These are phyloP conservation scores for Andrena bicolor DNA, from an alignment of 2,888 invertebrate genomes.

Conservation along the genomic window DNA sequence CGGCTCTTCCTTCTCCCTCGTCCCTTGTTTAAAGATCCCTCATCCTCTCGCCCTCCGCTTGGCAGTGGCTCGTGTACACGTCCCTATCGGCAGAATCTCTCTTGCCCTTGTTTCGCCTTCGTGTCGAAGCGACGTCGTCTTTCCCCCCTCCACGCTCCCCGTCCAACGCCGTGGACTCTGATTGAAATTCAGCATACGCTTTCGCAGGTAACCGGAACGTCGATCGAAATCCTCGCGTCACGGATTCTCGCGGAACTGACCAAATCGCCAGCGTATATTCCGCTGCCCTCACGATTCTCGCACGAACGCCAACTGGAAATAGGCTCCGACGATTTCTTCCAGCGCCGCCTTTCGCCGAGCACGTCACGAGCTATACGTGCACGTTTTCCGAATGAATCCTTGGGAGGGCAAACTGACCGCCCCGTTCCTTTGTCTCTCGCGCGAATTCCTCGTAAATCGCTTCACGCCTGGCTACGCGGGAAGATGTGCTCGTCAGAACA, in stretches of 20 bases:
- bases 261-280: constrained; percentile 46
- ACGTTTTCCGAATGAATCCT: constrained; percentile 36
- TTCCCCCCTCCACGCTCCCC: background rate
- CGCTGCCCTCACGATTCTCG: constrained; percentile 33
- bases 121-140: background rate
- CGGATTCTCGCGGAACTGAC: constrained; percentile 51
- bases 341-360: constrained; percentile 10
- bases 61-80: constrained; percentile 4
- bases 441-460: constrained; percentile 8
- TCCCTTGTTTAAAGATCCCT: constrained; percentile 12
- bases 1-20: background rate
- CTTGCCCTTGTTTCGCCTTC: constrained; percentile 10
- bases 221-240: constrained; percentile 55
- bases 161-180: constrained; percentile 19
- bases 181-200: constrained; percentile 76
- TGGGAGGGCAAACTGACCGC: background rate
- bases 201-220: constrained; percentile 62
- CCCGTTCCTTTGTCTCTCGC: background rate
- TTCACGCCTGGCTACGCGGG: background rate
- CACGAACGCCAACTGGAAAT: constrained; percentile 58
- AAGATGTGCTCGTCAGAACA: background rate
- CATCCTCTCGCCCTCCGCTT: background rate
- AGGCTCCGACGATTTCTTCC: constrained; percentile 56
- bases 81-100: constrained; percentile 25
- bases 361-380: constrained; percentile 45